Base-by-base conservation (phyloP, 1,140 invertebrate species). In the Neuroterus valhalla region DNA sequence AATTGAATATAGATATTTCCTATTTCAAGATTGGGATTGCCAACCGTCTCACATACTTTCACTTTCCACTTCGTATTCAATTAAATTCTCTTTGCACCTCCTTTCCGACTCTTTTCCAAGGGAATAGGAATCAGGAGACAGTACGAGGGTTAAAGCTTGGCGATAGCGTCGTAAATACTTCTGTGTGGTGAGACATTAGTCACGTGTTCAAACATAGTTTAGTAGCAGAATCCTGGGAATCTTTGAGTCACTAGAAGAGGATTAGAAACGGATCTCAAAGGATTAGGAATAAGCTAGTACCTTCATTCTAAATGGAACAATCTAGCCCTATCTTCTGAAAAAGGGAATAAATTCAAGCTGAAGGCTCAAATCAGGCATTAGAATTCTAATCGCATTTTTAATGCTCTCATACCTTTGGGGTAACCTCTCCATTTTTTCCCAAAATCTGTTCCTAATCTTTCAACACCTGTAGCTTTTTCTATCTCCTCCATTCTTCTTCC, bases 131-230 rank as follows among this genome's bases (percentile, higher is more conserved):
- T 31, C 55, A 62, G 55, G 23, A 62, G 55, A 62, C 55, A 62
- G 55, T 26, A 62, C 55, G 31, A 62, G 55, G 55, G 55, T 21
- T 55, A 62, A 38, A 62, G 55, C 55, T 62, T 23, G 55, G 55
- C 21, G 55, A 62, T 62, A 62, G 55, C 48, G 15, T 69, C 68
- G 44, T 52, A 50, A 71, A 52, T 43, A 43, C 50, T n/a, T 55
- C 48, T n/a, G 55, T 46, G 75, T 46, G 69, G 74, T 62, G 71
- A 78, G 68, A 80, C 84, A 86, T 85, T 84, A 80, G 74, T 80
- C 84, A 84, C 70, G 72, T 75, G 72, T 76, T 84, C 81, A 81
- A 83, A 84, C 78, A 81, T 81, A 81, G 77, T 77, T 82, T 73
- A 70, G 72, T 17, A 62, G 50, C 75, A 38, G 70, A 71, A 68